A percentile compares a stretch with the other conserved stretches of the same genome.
Evolutionary conservation across 1,140 invertebrate genomes (phyloP).

Genomic region (Berghia stephanieae): DNA sequence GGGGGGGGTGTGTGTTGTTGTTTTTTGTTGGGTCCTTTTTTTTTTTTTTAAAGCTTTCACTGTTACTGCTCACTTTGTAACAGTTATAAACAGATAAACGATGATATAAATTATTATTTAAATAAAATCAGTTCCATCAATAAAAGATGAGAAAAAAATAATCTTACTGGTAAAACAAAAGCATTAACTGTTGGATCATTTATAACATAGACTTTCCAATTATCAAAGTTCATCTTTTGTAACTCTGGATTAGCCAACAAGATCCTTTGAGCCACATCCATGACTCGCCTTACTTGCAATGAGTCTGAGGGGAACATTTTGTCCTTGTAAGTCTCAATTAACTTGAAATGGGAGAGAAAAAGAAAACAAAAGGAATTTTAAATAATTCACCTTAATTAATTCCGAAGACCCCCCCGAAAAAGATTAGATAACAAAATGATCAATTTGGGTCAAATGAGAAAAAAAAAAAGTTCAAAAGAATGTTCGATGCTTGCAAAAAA

Average conservation of each 20-base stretch:
- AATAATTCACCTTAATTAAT: background rate
- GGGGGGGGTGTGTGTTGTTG: too few species aligned
- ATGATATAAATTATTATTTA: background rate
- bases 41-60: too few species aligned
- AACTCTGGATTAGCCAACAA: slow-evolving; percentile 67
- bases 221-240: slow-evolving; percentile 63
- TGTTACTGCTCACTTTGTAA: background rate
- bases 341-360: slow-evolving; percentile 42
- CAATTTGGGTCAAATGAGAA: background rate
- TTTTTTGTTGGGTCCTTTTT: too few species aligned
- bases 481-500: background rate
- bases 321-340: slow-evolving; percentile 55
- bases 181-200: slow-evolving; percentile 67
- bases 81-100: background rate
- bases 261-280: slow-evolving; percentile 61
- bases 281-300: slow-evolving; percentile 61
- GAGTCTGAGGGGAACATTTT: slow-evolving; percentile 62
- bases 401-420: background rate
- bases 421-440: background rate
- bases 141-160: background rate
- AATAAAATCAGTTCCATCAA: background rate
- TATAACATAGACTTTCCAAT: slow-evolving; percentile 70
- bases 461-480: background rate
- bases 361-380: background rate
- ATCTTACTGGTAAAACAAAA: slow-evolving; percentile 70